Conservation (phyloP, 1,140 invertebrate species). For the Tetragonula clypearis region DNA sequence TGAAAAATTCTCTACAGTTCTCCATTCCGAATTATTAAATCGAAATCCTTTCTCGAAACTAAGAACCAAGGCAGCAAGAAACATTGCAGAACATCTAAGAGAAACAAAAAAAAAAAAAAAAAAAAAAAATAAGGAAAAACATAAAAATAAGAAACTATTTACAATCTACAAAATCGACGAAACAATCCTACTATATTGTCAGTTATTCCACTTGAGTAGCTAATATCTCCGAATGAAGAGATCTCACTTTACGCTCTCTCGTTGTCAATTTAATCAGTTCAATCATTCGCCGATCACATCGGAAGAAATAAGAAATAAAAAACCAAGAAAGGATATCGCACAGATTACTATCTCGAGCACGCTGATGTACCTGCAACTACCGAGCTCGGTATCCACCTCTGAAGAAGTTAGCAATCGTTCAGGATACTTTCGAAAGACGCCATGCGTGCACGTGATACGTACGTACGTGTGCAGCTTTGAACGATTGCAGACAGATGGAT, state of each 20-base stretch:
- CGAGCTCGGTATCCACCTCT: background rate
- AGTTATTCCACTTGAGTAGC: background rate
- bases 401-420: conserved; percentile 27
- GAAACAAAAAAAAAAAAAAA: background rate
- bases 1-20: background rate
- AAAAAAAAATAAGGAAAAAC: background rate
- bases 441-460: conserved; percentile 52
- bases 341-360: background rate
- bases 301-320: background rate
- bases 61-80: background rate
- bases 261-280: background rate
- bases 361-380: background rate
- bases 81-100: background rate
- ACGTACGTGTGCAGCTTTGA: conserved; percentile 8
- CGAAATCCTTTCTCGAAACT: background rate
- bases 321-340: background rate
- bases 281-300: background rate
- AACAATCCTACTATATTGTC: background rate
- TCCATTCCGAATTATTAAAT: background rate
- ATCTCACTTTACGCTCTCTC: background rate
- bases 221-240: background rate
- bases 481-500: conserved; percentile 61
- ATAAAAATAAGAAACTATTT: too few relatives aligned
- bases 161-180: background rate
- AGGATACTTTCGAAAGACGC: conserved; percentile 33